Evolutionary conservation across 2,113 vertebrate genomes (phyloP), one percentile per base, ranked within the genome.

Genomic region (Callipepla californica): DNA sequence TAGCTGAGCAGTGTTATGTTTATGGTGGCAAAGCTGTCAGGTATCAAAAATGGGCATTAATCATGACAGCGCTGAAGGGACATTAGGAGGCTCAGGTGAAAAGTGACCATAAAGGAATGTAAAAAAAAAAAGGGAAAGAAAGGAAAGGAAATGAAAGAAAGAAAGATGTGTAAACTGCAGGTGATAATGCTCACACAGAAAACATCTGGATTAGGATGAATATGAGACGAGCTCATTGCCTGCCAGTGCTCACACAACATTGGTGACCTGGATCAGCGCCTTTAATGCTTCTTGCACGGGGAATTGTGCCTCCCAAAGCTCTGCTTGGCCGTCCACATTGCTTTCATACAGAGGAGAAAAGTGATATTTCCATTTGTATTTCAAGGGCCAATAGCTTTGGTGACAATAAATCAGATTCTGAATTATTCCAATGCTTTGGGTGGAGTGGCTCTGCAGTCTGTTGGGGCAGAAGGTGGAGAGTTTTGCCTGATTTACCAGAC

Each of bases 1-100:
- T 61, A 5, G 18, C 73, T 47, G 36, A 30, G 12, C 20, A 16
- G 11, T 32, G 16, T 9, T 34, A 3, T 7, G 47, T 77, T 67
- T 67, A 42, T 55, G 21, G 36, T 66, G 70, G 38, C 42, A 51
- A 67, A 76, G 73, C 22, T 15, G 21, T 28, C 32, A 14, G 26
- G 66, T 72, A 34, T 83, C 62, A 75, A 63, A 76, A 69, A 26
- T 8, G 13, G 69, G 32, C 73, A 82, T 92, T 89, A 82, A 92
- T 87, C 70, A 53, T 44, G 3, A 32, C 9, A 22, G 25, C 65
- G 62, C 32, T 89, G 62, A 76, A 88, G 76, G 68, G 80, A 26
- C 63, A 55, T 83, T 38, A 67, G 42, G 76, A 63, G 62, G 79
- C 61, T 53, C 63, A 67, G 92, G 51, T 78, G 67, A 94, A 86